A percentile compares a stretch with the other conserved stretches of the same genome.
These are phyloP conservation scores for Apostichopus parvimensis DNA, from an alignment of 35 echinoderm and acorn worm genomes.

Conservation along the genomic window DNA sequence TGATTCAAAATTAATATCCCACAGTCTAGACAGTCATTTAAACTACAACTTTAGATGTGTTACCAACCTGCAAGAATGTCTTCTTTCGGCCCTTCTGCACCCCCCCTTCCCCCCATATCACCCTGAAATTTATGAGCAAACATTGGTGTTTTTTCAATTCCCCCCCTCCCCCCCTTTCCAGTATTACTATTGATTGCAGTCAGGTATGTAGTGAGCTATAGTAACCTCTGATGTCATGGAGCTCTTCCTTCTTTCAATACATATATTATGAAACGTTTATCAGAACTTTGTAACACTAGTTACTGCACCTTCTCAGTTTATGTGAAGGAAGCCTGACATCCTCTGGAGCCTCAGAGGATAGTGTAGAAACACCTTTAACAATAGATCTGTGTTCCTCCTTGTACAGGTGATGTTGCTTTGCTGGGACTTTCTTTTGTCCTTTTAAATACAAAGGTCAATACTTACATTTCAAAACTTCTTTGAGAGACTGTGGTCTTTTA, in stretches of 20 bases:
- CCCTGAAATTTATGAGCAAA: too few relatives aligned
- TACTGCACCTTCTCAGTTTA: background rate
- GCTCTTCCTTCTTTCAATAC: background rate
- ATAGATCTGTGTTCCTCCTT: background rate
- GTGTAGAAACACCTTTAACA: conserved; percentile 3
- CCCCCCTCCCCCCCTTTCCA: background rate
- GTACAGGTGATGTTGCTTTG: conserved; percentile 5
- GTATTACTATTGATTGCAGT: background rate
- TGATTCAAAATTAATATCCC: too few relatives aligned
- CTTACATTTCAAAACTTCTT: background rate
- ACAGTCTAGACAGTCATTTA: too few relatives aligned
- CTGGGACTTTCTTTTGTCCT: background rate
- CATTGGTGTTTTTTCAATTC: too few relatives aligned
- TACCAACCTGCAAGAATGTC: too few relatives aligned
- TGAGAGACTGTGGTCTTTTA: background rate
- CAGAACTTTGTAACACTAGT: background rate
- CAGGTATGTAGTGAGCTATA: background rate
- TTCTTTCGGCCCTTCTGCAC: too few relatives aligned
- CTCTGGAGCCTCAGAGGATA: too few relatives aligned
- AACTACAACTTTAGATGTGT: too few relatives aligned
- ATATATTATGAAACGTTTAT: background rate
- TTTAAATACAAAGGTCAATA: conserved; percentile 35
- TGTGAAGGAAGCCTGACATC: background rate
- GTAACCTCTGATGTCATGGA: background rate
- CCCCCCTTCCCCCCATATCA: too few relatives aligned